Base-by-base conservation (phyloP, 1,140 invertebrate species). In the Aphaenogaster floridana region DNA sequence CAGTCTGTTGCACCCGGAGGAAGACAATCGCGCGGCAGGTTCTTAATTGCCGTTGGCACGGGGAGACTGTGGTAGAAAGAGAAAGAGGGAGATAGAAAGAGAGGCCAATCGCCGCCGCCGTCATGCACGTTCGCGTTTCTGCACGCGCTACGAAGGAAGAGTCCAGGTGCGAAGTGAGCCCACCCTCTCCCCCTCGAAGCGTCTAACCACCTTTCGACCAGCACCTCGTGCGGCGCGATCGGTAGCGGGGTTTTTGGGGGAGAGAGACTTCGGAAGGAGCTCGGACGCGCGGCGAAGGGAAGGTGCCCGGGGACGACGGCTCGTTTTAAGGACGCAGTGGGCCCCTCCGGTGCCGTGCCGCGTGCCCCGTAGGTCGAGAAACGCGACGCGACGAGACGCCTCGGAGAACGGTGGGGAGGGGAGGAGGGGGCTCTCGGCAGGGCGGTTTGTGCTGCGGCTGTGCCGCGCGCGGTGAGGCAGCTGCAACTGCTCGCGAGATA, bases 401-500 rank as follows among this genome's bases (percentile, higher is more conserved):
- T 28, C 48, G 74, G 39, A 78, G 57, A 81, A 48, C 50, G 76
- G 36, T 66, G 21, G 28, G 28, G 28, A n/a, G 28, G 69, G 50
- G 72, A 6, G 50, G n/a, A 68, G 61, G 71, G 86, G 54, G 86
- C 79, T 79, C 52, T 36, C 52, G 63, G 34, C 42, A 76, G 69
- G 86, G 74, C 86, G 88, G 77, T 89, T 89, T 88, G 81, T 21
- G 69, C 52, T 61, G 52, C 74, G 87, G 86, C 86, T 71, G 59
- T 83, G 88, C 88, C 86, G 86, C 81, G 86, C 85, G 90, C 85
- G 86, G 57, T 78, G 83, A 88, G 90, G 92, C 94, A 94, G 94
- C 94, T 94, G 94, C 94, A 93, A 90, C 91, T 83, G 59, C 79
- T 85, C 89, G 92, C 90, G 90, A 93, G 92, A 94, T 94, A 94